Percentiles rank a stretch among this genome's conserved stretches.
Evolutionary conservation across 30 jellyfish, hydroid and myxozoan species (phyloP).

Genomic region (Cassiopea xamachana): DNA sequence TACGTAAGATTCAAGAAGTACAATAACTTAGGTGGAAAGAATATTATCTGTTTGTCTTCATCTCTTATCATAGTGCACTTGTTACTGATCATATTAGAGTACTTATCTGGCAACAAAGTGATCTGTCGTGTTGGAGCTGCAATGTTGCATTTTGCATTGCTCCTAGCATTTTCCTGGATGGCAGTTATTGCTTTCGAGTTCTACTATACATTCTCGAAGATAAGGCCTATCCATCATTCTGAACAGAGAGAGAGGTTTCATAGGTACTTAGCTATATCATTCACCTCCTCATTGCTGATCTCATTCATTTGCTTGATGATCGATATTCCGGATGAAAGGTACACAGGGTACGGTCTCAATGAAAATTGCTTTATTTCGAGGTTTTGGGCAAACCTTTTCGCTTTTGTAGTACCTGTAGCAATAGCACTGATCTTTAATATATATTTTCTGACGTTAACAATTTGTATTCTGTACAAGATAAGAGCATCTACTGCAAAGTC

Average conservation of each 20-base stretch:
- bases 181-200: slow-evolving; percentile 48
- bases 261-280: slow-evolving; percentile 11
- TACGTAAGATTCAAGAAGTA: slow-evolving; percentile 12
- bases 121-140: slow-evolving; percentile 47
- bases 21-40: slow-evolving; percentile 35
- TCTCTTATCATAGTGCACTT: slow-evolving; percentile 27
- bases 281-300: neutral
- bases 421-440: slow-evolving; percentile 33
- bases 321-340: slow-evolving; percentile 49
- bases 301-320: slow-evolving; percentile 45
- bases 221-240: slow-evolving; percentile 7
- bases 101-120: neutral
- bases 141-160: slow-evolving; percentile 31
- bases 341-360: slow-evolving; percentile 55
- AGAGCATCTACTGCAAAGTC: slow-evolving; percentile 8
- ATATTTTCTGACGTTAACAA: slow-evolving; percentile 21
- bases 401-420: slow-evolving; percentile 50
- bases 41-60: slow-evolving; percentile 25
- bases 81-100: neutral
- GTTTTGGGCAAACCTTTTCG: slow-evolving; percentile 63
- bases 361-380: slow-evolving; percentile 39
- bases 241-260: slow-evolving; percentile 13
- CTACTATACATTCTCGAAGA: slow-evolving; percentile 39
- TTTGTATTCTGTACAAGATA: neutral
- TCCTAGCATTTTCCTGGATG: slow-evolving; percentile 63